A percentile compares a stretch with the other conserved stretches of the same genome.
Evolutionary conservation across 2,888 invertebrate genomes (phyloP).

Genomic region (Sinohyriopsis cumingii): DNA sequence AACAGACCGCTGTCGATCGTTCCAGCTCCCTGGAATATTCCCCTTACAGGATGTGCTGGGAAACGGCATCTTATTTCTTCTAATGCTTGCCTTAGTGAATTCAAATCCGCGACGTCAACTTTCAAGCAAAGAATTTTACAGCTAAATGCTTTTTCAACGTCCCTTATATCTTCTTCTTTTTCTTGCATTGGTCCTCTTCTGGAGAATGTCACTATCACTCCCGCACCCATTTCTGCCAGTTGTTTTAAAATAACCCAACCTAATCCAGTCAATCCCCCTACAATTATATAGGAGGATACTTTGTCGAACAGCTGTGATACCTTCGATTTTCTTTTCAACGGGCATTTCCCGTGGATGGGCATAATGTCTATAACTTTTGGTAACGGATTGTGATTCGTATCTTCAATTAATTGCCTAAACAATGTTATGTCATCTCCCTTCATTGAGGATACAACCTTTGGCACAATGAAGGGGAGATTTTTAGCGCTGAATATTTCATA

Average conservation of each 20-base stretch:
- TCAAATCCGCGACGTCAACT: conserved; percentile 40
- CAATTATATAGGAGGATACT: conserved; percentile 36
- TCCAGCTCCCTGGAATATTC: conserved; percentile 57
- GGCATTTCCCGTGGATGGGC: too few species aligned
- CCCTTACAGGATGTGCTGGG: conserved; percentile 28
- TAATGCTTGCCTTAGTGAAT: conserved; percentile 24
- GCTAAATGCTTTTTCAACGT: conserved; percentile 12
- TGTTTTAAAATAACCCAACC: conserved; percentile 43
- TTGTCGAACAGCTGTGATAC: conserved; percentile 13
- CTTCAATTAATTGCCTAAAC: too few species aligned
- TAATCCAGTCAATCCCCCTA: conserved; percentile 51
- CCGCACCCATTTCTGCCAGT: conserved; percentile 43
- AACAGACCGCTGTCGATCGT: conserved; percentile 38
- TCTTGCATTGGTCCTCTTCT: conserved; percentile 24
- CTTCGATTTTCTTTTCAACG: too few species aligned
- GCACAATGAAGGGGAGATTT: too few species aligned
- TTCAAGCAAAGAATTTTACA: conserved; percentile 31
- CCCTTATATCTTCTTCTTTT: conserved; percentile 24
- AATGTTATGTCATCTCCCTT: too few species aligned
- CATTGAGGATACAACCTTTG: too few species aligned
- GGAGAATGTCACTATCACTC: conserved; percentile 33
- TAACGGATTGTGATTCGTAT: too few species aligned
- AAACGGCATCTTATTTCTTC: conserved; percentile 16
- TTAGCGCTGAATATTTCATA: too few species aligned
- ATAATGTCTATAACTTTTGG: too few species aligned